Conservation (phyloP, 2,113 vertebrate species). For the Sebastes fasciatus region DNA sequence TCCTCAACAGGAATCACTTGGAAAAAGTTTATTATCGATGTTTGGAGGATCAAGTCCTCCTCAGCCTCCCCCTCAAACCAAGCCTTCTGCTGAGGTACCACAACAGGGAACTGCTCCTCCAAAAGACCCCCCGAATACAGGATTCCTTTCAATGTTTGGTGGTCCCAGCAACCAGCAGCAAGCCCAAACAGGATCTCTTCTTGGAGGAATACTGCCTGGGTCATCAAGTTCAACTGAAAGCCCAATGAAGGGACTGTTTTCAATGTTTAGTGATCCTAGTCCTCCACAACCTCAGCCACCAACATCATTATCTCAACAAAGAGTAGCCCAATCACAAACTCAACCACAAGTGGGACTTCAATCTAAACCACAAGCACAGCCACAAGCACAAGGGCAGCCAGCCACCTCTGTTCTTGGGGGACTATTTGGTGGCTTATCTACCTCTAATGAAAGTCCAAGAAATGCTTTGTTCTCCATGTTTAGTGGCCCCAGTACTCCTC, state of each 20-base stretch:
- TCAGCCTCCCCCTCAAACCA: constrained; percentile 55
- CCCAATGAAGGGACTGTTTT: constrained; percentile 84
- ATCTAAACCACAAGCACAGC: constrained; percentile 53
- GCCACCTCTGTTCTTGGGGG: constrained; percentile 70
- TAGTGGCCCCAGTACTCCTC: constrained; percentile 55
- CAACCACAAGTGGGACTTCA: constrained; percentile 41
- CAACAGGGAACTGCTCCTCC: constrained; percentile 58
- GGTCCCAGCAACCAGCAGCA: constrained; percentile 65
- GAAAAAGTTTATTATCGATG: constrained; percentile 74
- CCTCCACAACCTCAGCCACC: constrained; percentile 57
- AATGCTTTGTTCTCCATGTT: constrained; percentile 80
- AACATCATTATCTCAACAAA: constrained; percentile 47
- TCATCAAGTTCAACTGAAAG: constrained; percentile 70
- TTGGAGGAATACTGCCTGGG: constrained; percentile 75
- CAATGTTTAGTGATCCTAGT: constrained; percentile 84
- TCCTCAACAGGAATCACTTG: constrained; percentile 67
- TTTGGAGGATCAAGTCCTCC: constrained; percentile 69
- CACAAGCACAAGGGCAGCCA: constrained; percentile 60
- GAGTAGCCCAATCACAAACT: constrained; percentile 40
- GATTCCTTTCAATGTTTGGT: constrained; percentile 77
- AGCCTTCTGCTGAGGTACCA: constrained; percentile 61
- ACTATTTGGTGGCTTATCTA: constrained; percentile 67
- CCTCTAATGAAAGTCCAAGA: constrained; percentile 70
- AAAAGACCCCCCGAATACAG: constrained; percentile 71
- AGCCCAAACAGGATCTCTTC: constrained; percentile 67